phyloP scores from a whole-genome alignment of 2,113 vertebrate genomes.

The Misgurnus anguillicaudatus region DNA sequence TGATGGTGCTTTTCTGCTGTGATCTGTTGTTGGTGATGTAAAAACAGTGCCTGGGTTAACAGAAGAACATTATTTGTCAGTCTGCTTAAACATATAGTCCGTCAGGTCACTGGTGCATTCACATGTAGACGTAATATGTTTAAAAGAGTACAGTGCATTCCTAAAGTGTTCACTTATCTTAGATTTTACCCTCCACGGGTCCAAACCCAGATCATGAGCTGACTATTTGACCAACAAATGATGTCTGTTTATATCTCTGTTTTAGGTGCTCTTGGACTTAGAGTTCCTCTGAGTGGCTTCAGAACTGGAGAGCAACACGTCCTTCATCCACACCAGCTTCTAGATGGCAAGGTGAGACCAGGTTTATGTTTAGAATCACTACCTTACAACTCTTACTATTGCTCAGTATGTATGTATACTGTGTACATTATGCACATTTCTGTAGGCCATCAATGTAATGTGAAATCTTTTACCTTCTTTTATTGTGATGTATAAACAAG shows the following conservation, averaged over 20 bases:
- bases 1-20: not conserved
- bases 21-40: conserved; percentile 6
- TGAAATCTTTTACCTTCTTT: not conserved
- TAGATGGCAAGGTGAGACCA: conserved; percentile 79
- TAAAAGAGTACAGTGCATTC: not conserved
- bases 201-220: not conserved
- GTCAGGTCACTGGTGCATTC: not conserved
- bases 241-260: conserved; percentile 47
- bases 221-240: not conserved
- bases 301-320: conserved; percentile 74
- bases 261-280: conserved; percentile 63
- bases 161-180: not conserved
- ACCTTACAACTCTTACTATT: not conserved
- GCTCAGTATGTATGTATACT: not conserved
- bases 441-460: not conserved
- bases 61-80: not conserved
- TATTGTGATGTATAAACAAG: too few species aligned
- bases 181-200: not conserved
- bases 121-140: conserved; percentile 9
- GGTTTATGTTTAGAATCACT: not conserved
- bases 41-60: conserved; percentile 6
- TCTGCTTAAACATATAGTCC: conserved; percentile 10
- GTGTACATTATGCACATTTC: not conserved
- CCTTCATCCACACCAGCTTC: conserved; percentile 77
- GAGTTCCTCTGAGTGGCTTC: conserved; percentile 67